Evolutionary conservation across 2,888 invertebrate genomes (phyloP).

Genomic region (Octonoba sinensis): DNA sequence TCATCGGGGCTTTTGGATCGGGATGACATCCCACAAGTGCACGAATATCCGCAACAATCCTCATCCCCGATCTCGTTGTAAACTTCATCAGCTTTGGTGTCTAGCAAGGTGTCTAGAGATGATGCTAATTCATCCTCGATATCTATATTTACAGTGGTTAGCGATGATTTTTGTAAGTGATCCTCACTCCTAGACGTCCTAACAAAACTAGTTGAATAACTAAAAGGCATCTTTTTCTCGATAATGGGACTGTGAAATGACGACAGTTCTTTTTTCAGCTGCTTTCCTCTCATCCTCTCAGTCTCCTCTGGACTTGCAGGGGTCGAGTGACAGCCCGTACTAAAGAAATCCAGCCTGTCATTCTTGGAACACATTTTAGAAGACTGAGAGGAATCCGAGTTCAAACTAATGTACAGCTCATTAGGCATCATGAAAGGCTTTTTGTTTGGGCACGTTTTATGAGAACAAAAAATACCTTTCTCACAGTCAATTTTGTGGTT

Average conservation of each 20-base stretch:
- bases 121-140: constrained; percentile 94
- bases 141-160: constrained; percentile 90
- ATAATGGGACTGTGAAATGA: constrained; percentile 66
- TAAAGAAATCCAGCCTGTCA: constrained; percentile 41
- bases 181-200: constrained; percentile 93
- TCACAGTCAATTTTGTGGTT: constrained; percentile 44
- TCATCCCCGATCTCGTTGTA: constrained; percentile 44
- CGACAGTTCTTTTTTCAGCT: constrained; percentile 60
- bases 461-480: constrained; percentile 33
- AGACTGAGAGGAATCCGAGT: constrained; percentile 42
- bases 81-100: constrained; percentile 75
- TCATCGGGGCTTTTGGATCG: constrained; percentile 31
- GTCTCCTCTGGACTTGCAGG: constrained; percentile 66
- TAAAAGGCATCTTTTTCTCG: constrained; percentile 66
- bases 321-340: constrained; percentile 64
- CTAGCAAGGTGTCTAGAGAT: constrained; percentile 89
- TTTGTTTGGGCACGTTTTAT: constrained; percentile 27
- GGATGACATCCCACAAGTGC: constrained; percentile 20
- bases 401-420: constrained; percentile 56
- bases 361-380: constrained; percentile 33
- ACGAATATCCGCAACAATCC: constrained; percentile 31
- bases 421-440: constrained; percentile 60
- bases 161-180: constrained; percentile 84
- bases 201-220: constrained; percentile 78
- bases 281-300: constrained; percentile 51